phyloP scores from a whole-genome alignment of 2,113 vertebrate genomes.

The Nansenia antarctica region DNA sequence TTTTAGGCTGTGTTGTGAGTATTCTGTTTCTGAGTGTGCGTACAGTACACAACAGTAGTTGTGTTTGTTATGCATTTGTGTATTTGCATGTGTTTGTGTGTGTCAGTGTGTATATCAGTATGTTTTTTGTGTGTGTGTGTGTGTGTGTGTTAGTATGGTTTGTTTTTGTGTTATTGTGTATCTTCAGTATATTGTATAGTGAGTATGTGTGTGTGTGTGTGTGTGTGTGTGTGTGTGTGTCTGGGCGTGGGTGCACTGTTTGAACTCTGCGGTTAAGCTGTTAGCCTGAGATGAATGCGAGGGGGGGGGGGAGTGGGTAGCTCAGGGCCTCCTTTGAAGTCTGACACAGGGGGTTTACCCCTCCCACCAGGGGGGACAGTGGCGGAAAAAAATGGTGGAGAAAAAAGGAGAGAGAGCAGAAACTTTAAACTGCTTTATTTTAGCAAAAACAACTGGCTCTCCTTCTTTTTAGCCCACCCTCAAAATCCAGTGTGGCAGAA shows the following conservation, averaged over 20 bases:
- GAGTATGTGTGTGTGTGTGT: neutral
- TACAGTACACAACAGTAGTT: neutral
- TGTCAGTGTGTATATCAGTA: neutral
- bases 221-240: neutral
- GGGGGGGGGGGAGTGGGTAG: conserved; percentile 44
- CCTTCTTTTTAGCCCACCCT: neutral
- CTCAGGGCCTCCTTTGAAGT: conserved; percentile 75
- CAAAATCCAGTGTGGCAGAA: neutral
- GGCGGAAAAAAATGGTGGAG: conserved; percentile 35
- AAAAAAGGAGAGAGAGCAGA: conserved; percentile 34
- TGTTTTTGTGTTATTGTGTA: neutral
- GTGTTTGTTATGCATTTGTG: neutral
- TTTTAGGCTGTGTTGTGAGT: neutral
- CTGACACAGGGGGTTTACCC: conserved; percentile 73
- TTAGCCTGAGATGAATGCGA: conserved; percentile 54
- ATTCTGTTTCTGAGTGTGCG: neutral
- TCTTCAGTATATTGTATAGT: too few species aligned
- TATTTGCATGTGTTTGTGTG: neutral
- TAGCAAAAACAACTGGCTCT: conserved; percentile 30
- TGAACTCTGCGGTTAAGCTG: conserved; percentile 60
- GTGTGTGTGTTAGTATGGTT: neutral
- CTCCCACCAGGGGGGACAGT: conserved; percentile 59
- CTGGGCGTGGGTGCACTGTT: conserved; percentile 52
- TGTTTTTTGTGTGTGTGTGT: neutral
- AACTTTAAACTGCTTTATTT: conserved; percentile 47